Base-by-base conservation (phyloP, 2,113 vertebrate species). In the Pelecanus crispus region DNA sequence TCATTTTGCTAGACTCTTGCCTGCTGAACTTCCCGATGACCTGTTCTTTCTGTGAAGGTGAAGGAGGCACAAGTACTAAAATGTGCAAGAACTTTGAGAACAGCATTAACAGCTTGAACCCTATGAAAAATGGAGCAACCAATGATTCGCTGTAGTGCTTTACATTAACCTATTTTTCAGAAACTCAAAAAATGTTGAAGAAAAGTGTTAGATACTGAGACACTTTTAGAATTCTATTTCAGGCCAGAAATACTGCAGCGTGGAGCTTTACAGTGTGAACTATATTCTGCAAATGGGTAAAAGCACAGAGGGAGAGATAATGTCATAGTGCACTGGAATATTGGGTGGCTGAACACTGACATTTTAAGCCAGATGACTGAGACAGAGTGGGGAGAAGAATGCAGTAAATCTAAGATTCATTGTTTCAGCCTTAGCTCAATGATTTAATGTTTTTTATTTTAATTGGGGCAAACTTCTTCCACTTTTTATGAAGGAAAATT, bases 41-140 rank as follows among this genome's bases (percentile, higher is more conserved):
- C 81, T 70, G 38, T 94, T 91, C 63, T 92, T 94, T 96, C 80
- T 88, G 72, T 92, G 85, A 92, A 95, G 52, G 40, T 93, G 63
- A 66, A 62, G 56, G 73, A 90, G 78, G 40, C 44, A 18, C 3
- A 14, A 87, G 59, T 91, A 74, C 83, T 94, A 82, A 94, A 97
- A 89, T 67, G 81, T 53, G 32, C 49, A 95, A 85, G 87, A 96
- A 86, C 74, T 93, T 45, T 82, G 71, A 90, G 70, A 92, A 85
- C 86, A 53, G 38, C 75, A 58, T 47, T 52, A 83, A 82, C 62
- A 88, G 85, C 66, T 65, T 86, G 66, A 84, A 44, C 31, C 7
- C 26, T 81, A 5, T 84, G 62, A 92, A 89, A 97, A 71, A 80
- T 52, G 42, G 78, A 95, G 53, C 47, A 91, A 67, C 10, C 38